Base-by-base conservation (phyloP, 2,888 invertebrate species). In the Oxytorus armatus region DNA sequence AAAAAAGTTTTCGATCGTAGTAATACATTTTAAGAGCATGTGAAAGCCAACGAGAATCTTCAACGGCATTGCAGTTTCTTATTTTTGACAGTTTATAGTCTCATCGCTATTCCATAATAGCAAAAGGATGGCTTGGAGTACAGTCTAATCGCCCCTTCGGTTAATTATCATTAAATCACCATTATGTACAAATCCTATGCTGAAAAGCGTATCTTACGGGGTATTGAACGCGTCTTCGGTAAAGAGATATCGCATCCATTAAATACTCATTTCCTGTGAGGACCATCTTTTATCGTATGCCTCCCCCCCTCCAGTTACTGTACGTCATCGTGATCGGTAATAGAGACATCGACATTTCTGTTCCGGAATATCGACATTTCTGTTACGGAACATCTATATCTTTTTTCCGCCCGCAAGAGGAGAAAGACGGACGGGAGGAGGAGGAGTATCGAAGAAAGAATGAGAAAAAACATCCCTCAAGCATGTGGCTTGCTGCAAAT, bases 181-280 rank as follows among this genome's bases (percentile, higher is more conserved):
- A 53, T 69, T 25, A 18, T 44, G 23, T 55, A 42, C 33, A 74
- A 39, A 63, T 77, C 16, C 49, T n/a, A 21, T 29, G n/a, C 16
- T 8, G 47, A 25, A 16, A 42, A 47, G 25, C 16, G 10, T 39
- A 23, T 11, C 53, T 39, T 66, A 47, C 33, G 42, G 44, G 11
- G 55, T n/a, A 74, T 47, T 39, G 36, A 53, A 51, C 21, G 29
- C 21, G 57, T 47, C 47, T 65, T 65, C 39, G 18, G 49, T 18
- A 18, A 63, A 69, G 74, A 70, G 49, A 44, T 61, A 21, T 14
- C 25, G 73, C 69, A n/a, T n/a, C n/a, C 73, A 65, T 79, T 70
- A 79, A 79, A 79, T 55, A 23, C 63, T 79, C 75, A 70, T 79
- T 75, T 39, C 29, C 36, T 29, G 25, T 39, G 74, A 42, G 33